phyloP scores from a whole-genome alignment of 2,888 invertebrate species.

The Hoplodrina blanda region DNA sequence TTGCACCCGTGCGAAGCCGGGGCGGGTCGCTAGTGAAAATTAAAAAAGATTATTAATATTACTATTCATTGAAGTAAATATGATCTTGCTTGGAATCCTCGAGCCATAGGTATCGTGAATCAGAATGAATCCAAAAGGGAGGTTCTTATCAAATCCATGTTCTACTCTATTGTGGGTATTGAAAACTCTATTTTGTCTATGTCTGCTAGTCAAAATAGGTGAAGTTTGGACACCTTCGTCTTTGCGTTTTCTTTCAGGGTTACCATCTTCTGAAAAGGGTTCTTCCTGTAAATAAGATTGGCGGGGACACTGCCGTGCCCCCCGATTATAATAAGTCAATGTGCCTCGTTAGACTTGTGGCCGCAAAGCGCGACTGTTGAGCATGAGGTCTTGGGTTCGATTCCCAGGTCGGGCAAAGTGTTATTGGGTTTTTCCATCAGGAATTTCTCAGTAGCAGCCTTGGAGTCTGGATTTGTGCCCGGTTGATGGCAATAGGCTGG shows the following conservation, averaged over 20 bases:
- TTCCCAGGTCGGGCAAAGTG: no score
- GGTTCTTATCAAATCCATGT: conserved; percentile 45
- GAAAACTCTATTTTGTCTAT: background rate
- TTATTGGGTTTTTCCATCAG: no score
- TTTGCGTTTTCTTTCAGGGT: background rate
- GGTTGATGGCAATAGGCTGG: no score
- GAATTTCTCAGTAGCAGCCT: no score
- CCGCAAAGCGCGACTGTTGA: no score
- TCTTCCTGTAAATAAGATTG: conserved; percentile 34
- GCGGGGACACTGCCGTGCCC: no score
- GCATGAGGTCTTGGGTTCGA: no score
- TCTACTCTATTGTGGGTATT: background rate
- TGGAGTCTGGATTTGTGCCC: no score
- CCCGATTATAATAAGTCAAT: background rate
- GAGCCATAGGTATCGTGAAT: conserved; percentile 61
- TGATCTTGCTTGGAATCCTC: conserved; percentile 65
- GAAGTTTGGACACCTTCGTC: conserved; percentile 57
- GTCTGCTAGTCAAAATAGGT: conserved; percentile 8
- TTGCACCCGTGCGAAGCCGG: no score
- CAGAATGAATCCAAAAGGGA: conserved; percentile 65
- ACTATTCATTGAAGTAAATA: conserved; percentile 61
- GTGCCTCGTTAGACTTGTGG: no score
- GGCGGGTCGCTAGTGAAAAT: background rate
- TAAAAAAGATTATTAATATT: conserved; percentile 49
- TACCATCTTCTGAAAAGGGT: conserved; percentile 7